Base-by-base conservation (phyloP, 2,888 invertebrate species). In the Gryllus longicercus region DNA sequence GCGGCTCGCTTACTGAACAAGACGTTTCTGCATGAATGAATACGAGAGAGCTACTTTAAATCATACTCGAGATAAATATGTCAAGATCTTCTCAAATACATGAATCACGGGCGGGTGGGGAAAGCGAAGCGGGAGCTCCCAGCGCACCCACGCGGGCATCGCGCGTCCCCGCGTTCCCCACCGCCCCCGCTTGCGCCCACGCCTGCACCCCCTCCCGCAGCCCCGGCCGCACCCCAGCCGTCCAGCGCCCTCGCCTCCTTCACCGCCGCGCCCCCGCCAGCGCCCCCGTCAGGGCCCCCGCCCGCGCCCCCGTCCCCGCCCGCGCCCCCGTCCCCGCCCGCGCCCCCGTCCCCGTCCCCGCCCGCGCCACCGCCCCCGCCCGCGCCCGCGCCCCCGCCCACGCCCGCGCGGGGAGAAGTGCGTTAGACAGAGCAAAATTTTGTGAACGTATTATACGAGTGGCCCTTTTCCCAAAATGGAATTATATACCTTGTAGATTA, bases 21-120 rank as follows among this genome's bases (percentile, higher is more conserved):
- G 63, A 63, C 63, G 63, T 63, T 63, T 63, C 63, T 63, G 63
- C 63, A 63, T 63, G 63, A 63, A 63, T 63, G 63, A 63, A 63
- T 63, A 63, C 63, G 63, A 63, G n/a, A 63, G 16, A 63, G 63
- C 63, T 63, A 14, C 63, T n/a, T 63, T 63, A 18, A 63, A 63
- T 63, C 63, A 63, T 63, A 63, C 63, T 63, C 63, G 63, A 63
- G 63, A 63, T 63, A 63, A 63, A 63, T 63, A 63, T 63, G 63
- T 63, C 63, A 63, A 63, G 63, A 63, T 14, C 63, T 63, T 63
- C n/a, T 63, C 63, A 63, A 63, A 63, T 63, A 63, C 63, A 11
- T 63, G 63, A 63, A 63, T 63, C 63, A 63, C 11, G 63, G 63
- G n/a, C 16, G n/a, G 63, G 63, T 5, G 63, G 63, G 63, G 63